phyloP scores from a whole-genome alignment of 1,140 invertebrate genomes.

The Microplitis demolitor region DNA sequence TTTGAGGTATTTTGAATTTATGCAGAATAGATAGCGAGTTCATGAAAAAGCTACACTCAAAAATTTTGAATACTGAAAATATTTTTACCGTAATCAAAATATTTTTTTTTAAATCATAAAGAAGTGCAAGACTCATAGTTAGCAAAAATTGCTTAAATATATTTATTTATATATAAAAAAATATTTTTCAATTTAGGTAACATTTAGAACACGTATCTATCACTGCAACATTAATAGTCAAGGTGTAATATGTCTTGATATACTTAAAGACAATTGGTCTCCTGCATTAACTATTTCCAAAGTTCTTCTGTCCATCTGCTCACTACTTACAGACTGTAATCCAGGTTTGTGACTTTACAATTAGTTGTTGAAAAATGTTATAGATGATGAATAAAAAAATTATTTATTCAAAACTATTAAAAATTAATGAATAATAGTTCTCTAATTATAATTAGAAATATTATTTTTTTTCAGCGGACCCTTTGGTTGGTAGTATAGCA shows the following conservation, averaged over 20 bases:
- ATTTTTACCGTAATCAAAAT: no score
- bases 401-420: no score
- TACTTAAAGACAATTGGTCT: slow-evolving; percentile 96
- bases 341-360: slow-evolving; percentile 72
- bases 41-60: no score
- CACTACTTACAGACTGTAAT: slow-evolving; percentile 94
- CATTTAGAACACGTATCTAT: slow-evolving; percentile 94
- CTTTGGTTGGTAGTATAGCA: slow-evolving; percentile 96
- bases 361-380: neutral
- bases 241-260: slow-evolving; percentile 94
- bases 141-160: slow-evolving; percentile 6
- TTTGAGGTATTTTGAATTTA: no score
- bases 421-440: no score
- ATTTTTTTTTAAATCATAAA: no score
- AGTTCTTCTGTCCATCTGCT: slow-evolving; percentile 93
- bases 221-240: slow-evolving; percentile 98
- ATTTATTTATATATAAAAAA: neutral
- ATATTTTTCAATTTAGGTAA: slow-evolving; percentile 70
- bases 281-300: slow-evolving; percentile 94
- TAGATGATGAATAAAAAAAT: neutral
- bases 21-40: no score
- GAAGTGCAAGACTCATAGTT: no score
- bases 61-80: no score
- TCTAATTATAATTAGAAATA: neutral
- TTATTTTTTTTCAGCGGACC: slow-evolving; percentile 77